Conservation (phyloP, 2,113 vertebrate genomes). For the Silurus asotus region DNA sequence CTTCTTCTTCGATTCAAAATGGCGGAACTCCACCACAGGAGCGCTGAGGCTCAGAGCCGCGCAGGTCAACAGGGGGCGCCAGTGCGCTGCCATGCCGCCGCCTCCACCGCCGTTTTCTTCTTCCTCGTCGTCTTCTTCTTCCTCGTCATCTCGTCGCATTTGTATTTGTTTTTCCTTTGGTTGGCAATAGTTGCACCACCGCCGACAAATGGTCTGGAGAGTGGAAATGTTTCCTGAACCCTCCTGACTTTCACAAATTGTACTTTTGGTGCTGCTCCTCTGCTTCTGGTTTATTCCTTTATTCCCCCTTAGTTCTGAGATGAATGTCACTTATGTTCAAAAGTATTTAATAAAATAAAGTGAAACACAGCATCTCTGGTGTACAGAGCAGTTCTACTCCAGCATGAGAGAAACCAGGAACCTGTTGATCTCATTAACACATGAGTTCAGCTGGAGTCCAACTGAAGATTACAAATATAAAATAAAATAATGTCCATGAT, state of each 20-base stretch:
- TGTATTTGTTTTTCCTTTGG: too few species aligned
- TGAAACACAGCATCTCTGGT: too few species aligned
- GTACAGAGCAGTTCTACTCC: too few species aligned
- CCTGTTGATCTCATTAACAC: too few species aligned
- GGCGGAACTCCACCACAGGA: slow-evolving; percentile 65
- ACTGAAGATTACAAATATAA: too few species aligned
- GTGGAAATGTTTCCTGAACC: neutral
- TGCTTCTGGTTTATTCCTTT: neutral
- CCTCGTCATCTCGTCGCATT: neutral
- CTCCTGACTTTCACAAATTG: neutral
- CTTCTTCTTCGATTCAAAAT: slow-evolving; percentile 78
- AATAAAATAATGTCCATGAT: too few species aligned
- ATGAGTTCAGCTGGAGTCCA: too few species aligned
- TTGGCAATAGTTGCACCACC: neutral
- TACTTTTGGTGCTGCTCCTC: neutral
- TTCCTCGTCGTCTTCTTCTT: neutral
- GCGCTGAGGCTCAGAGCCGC: slow-evolving; percentile 12
- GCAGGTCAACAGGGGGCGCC: slow-evolving; percentile 32
- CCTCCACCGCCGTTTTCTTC: too few species aligned
- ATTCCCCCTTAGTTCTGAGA: neutral
- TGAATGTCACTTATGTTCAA: neutral
- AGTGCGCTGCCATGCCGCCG: neutral
- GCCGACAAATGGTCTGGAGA: neutral
- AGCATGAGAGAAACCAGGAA: too few species aligned
- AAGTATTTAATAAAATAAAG: too few species aligned